Evolutionary conservation across 2,113 vertebrate genomes (phyloP), one percentile per base, ranked within the genome.

Genomic region (Hymenochirus boettgeri): DNA sequence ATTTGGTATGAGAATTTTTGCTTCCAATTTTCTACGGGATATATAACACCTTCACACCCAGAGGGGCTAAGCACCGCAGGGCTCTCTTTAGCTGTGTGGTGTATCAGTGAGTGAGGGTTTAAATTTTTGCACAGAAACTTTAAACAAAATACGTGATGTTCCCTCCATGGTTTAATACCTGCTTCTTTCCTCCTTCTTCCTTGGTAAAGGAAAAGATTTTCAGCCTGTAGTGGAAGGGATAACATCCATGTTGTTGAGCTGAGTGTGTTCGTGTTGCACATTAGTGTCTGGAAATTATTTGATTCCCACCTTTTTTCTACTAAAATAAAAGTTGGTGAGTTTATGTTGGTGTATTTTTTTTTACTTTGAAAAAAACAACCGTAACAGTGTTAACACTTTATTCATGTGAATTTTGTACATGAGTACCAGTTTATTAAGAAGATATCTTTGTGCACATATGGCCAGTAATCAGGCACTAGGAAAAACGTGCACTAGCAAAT

Each of bases 301-400:
- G 76, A 81, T 79, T 83, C 81, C 80, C 73, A 79, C 83, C 79
- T 74, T 72, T 88, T 90, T 89, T 89, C 81, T 85, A 86, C 85
- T 80, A 75, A 88, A 90, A 90, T 88, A 90, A 89, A n/a, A 90
- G 85, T 88, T 86, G 18, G 45, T 59, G 56, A 33, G 54, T 56
- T 60, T 60, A 83, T 88, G 82, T 85, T 84, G 88, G 88, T 87
- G 86, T 88, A 85, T 80, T 77, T 59, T 89, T 85, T 69, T 70
- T 54, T 54, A n/a, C n/a, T n/a, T n/a, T n/a, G n/a, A n/a, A n/a
- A n/a, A n/a, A n/a, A n/a, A n/a, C n/a, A n/a, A n/a, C n/a, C n/a
- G n/a, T n/a, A n/a, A n/a, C n/a, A n/a, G n/a, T n/a, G n/a, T n/a
- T n/a, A n/a, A n/a, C n/a, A n/a, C n/a, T n/a, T n/a, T n/a, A n/a